These are phyloP conservation scores for Gadus macrocephalus DNA, from an alignment of 2,113 vertebrate genomes.

Conservation along the genomic window DNA sequence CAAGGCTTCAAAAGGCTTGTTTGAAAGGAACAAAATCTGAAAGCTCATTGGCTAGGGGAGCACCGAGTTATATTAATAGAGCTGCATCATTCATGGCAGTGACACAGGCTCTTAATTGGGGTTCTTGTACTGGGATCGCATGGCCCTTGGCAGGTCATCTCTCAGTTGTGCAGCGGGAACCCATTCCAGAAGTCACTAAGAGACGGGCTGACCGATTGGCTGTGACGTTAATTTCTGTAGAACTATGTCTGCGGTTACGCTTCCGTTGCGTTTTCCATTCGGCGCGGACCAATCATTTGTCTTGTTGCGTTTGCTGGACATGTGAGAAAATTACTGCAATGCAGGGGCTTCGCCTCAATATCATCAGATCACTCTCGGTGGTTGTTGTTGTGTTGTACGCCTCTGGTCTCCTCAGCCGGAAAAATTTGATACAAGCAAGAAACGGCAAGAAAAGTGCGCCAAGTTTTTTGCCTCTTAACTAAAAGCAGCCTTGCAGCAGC, in stretches of 20 bases:
- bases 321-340: constrained; percentile 47
- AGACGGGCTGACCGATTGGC: constrained; percentile 46
- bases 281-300: constrained; percentile 33
- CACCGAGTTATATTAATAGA: constrained; percentile 54
- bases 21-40: constrained; percentile 37
- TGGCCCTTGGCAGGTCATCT: constrained; percentile 33
- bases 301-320: constrained; percentile 39
- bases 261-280: constrained; percentile 45
- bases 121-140: constrained; percentile 46
- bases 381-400: constrained; percentile 1
- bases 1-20: constrained; percentile 29
- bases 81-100: constrained; percentile 57
- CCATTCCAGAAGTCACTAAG: constrained; percentile 24
- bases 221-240: constrained; percentile 48
- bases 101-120: constrained; percentile 57
- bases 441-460: no score
- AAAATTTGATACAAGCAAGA: no score
- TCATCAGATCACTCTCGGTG: constrained; percentile 22
- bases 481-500: no score
- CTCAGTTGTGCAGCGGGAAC: constrained; percentile 26
- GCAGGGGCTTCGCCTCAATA: constrained; percentile 37
- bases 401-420: no score
- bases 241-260: constrained; percentile 41
- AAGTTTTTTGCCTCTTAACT: no score
- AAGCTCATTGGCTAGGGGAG: constrained; percentile 30